Evolutionary conservation across 2,113 vertebrate genomes (phyloP).

Genomic region (Bubalus kerabau): DNA sequence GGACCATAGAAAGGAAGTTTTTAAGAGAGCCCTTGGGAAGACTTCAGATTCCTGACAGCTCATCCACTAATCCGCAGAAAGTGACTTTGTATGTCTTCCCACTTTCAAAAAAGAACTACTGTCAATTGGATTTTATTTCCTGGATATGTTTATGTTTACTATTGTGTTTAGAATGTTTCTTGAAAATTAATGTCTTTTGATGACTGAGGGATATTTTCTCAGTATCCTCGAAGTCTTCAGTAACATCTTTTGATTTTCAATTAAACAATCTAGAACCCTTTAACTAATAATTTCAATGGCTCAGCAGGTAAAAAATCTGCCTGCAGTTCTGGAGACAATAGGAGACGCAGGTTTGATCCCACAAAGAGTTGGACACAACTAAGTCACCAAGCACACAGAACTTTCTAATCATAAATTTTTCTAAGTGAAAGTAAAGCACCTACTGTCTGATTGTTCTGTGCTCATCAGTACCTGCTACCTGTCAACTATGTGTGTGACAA

Average conservation of each 20-base stretch:
- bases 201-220: not conserved
- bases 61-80: not conserved
- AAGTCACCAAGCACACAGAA: not conserved
- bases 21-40: not conserved
- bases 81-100: not conserved
- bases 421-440: not conserved
- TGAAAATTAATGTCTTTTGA: not conserved
- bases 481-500: not conserved
- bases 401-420: not conserved
- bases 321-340: not conserved
- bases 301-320: not conserved
- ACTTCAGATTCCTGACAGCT: not conserved
- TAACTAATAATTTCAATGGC: not conserved
- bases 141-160: slow-evolving; percentile 16
- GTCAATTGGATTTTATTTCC: slow-evolving; percentile 21
- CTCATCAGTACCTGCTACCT: fast-evolving
- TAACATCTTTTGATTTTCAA: not conserved
- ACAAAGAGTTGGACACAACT: not conserved
- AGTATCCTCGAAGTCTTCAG: not conserved
- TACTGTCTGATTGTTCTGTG: not conserved
- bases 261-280: not conserved
- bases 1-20: not conserved
- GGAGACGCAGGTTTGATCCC: not conserved
- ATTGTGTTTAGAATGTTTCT: slow-evolving; percentile 10
- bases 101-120: slow-evolving; percentile 20